phyloP scores from a whole-genome alignment of 2,113 vertebrate genomes.

The Dasyurus viverrinus region DNA sequence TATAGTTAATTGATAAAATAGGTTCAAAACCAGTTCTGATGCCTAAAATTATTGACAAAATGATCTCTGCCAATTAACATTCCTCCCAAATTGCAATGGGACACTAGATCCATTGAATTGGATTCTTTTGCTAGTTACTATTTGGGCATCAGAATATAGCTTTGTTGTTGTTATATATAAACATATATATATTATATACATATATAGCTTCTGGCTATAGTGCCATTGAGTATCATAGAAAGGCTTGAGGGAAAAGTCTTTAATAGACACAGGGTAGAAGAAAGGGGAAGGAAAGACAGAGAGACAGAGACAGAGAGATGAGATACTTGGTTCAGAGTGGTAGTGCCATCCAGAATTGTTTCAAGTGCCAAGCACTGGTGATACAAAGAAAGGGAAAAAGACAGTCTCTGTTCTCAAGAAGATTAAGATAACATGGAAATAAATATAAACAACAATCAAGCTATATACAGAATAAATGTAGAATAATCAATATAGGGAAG shows the following conservation, averaged over 20 bases:
- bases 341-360: neutral
- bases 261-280: neutral
- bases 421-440: neutral
- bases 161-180: neutral
- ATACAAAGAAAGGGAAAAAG: neutral
- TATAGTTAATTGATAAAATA: neutral
- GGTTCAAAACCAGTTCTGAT: neutral
- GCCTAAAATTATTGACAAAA: neutral
- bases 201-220: neutral
- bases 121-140: neutral
- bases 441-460: neutral
- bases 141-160: neutral
- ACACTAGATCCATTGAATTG: neutral
- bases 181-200: too few species aligned
- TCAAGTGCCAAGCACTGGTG: neutral
- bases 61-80: neutral
- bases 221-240: rapidly evolving
- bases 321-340: neutral
- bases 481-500: neutral
- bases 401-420: neutral
- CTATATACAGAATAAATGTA: neutral
- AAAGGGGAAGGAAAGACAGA: neutral
- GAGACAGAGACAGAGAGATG: neutral
- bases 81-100: neutral
- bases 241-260: neutral